Evolutionary conservation across 2,113 vertebrate species (phyloP).

Genomic region (Alethe diademata): DNA sequence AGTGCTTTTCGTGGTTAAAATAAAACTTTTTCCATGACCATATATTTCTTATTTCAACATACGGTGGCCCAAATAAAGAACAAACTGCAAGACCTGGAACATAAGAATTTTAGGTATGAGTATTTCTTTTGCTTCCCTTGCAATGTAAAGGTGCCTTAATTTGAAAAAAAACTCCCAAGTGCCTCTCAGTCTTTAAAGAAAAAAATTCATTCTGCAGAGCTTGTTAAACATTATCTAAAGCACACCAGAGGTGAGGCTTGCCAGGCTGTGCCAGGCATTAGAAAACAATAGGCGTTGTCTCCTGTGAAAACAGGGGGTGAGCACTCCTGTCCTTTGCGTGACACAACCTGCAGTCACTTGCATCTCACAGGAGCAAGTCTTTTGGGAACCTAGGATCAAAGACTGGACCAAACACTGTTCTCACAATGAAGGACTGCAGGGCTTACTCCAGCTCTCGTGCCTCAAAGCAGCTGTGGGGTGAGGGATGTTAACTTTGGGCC

Average conservation of each 20-base stretch:
- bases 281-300: neutral
- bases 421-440: neutral
- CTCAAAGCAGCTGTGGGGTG: neutral
- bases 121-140: neutral
- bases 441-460: neutral
- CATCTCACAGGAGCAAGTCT: neutral
- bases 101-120: fast-evolving
- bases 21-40: neutral
- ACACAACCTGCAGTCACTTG: neutral
- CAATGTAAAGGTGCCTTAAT: neutral
- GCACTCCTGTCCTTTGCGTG: neutral
- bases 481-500: neutral
- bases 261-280: neutral
- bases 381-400: neutral
- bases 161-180: neutral
- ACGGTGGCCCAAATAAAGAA: neutral
- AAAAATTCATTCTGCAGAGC: neutral
- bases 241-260: neutral
- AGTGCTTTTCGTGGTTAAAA: neutral
- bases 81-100: neutral
- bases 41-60: neutral
- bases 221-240: neutral
- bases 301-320: neutral
- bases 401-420: neutral
- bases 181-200: neutral